A percentile compares a stretch with the other conserved stretches of the same genome.
These are phyloP conservation scores for Sipha flava DNA, from an alignment of 1,140 invertebrate genomes.

Conservation along the genomic window DNA sequence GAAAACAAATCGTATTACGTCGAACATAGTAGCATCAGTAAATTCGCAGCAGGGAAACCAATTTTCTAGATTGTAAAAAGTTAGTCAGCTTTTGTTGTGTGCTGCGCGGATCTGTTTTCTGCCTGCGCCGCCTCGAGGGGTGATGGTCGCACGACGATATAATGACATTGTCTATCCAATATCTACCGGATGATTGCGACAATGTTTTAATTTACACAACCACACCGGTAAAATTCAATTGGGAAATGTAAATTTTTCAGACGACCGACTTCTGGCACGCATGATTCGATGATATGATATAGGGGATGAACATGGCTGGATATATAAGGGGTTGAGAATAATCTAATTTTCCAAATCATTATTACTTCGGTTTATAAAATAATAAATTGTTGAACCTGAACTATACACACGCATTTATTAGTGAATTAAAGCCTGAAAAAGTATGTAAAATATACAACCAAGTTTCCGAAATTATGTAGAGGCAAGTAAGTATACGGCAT, in stretches of 20 bases:
- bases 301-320: background rate
- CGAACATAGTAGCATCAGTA: background rate
- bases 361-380: background rate
- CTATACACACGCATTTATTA: too few species aligned
- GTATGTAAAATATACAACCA: too few species aligned
- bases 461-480: too few species aligned
- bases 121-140: background rate
- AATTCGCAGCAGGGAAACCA: background rate
- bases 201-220: background rate
- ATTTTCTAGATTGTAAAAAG: slow-evolving; percentile 28
- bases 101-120: background rate
- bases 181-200: background rate
- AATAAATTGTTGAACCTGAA: background rate
- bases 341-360: background rate
- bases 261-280: background rate
- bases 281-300: background rate
- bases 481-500: too few species aligned
- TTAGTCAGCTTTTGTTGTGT: background rate
- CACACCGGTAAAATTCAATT: background rate
- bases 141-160: background rate
- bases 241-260: background rate
- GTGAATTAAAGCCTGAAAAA: too few species aligned
- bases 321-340: too few species aligned
- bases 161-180: slow-evolving; percentile 11
- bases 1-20: slow-evolving; percentile 17